Conservation (phyloP, 2,888 invertebrate species). For the Microplitis deprimator region DNA sequence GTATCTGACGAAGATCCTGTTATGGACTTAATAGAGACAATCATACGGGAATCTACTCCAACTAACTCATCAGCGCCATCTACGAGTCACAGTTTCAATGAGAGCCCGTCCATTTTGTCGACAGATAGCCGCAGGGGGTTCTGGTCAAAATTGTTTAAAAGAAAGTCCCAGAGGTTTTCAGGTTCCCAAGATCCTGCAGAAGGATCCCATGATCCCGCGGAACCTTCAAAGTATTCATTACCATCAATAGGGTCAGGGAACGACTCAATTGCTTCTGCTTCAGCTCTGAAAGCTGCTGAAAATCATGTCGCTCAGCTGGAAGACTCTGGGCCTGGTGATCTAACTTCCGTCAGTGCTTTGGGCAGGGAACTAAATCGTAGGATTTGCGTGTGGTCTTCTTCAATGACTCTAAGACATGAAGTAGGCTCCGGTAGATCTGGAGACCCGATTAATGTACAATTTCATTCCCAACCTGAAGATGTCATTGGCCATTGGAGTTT, state of each 20-base stretch:
- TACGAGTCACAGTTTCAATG: neutral
- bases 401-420: constrained; percentile 24
- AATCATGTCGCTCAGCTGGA: neutral
- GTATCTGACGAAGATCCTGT: neutral
- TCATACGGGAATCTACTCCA: neutral
- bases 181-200: too few species aligned
- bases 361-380: constrained; percentile 45
- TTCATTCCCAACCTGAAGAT: constrained; percentile 45
- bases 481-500: constrained; percentile 57
- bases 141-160: neutral
- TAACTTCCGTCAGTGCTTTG: constrained; percentile 21
- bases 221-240: neutral
- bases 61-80: neutral
- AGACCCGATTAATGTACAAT: constrained; percentile 49
- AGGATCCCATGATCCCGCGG: neutral
- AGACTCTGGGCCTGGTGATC: neutral
- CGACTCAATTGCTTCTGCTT: constrained; percentile 13
- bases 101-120: neutral
- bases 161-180: too few species aligned
- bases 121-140: neutral
- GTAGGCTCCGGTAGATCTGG: constrained; percentile 39
- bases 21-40: neutral
- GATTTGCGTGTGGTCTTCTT: constrained; percentile 49
- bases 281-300: neutral
- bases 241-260: constrained; percentile 2